phyloP scores from a whole-genome alignment of 2,113 vertebrate species.

The Quiscalus mexicanus region DNA sequence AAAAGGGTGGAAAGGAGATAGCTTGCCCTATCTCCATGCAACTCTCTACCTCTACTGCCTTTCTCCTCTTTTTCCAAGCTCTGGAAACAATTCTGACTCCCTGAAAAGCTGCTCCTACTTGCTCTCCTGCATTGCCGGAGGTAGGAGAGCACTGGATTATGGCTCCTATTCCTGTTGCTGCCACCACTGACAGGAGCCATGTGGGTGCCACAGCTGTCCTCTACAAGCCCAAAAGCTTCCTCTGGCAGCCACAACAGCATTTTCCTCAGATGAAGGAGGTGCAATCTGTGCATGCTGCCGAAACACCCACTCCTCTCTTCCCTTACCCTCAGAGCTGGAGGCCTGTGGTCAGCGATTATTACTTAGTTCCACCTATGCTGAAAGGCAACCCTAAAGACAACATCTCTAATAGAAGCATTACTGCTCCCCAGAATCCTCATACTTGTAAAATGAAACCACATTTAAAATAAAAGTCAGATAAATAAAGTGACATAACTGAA shows the following conservation, averaged over 20 bases:
- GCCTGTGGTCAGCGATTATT: background rate
- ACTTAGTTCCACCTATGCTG: background rate
- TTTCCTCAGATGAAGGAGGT: background rate
- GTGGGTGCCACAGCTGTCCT: background rate
- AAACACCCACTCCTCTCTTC: background rate
- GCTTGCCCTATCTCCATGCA: background rate
- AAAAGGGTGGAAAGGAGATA: background rate
- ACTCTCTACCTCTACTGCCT: background rate
- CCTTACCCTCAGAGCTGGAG: background rate
- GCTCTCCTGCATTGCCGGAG: background rate
- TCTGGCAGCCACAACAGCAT: background rate
- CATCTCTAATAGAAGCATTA: conserved; percentile 4
- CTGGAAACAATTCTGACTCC: background rate
- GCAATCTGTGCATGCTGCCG: background rate
- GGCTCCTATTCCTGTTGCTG: background rate
- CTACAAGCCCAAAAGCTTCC: background rate
- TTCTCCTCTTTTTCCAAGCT: background rate
- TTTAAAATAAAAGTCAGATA: conserved; percentile 18
- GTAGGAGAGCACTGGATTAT: background rate
- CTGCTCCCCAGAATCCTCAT: background rate
- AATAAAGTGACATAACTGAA: background rate
- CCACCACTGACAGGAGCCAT: background rate
- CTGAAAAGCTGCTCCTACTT: background rate
- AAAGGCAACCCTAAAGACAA: background rate
- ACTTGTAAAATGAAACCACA: background rate